A percentile compares a stretch with the other conserved stretches of the same genome.
These are phyloP conservation scores for Rhinolophus sinicus DNA, from an alignment of 2,113 vertebrate genomes.

Conservation along the genomic window DNA sequence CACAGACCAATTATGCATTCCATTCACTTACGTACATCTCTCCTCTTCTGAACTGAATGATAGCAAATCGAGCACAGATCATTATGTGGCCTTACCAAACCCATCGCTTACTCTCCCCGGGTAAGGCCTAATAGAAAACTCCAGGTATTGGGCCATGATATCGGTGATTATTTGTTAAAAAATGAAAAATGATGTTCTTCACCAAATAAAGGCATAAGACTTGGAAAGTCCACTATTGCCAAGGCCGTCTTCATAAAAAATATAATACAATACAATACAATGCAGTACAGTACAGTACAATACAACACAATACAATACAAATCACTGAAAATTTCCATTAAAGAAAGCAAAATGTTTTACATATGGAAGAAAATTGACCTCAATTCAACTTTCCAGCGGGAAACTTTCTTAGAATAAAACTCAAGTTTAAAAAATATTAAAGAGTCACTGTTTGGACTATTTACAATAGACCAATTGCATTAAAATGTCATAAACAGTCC, in stretches of 20 bases:
- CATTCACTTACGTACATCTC: neutral
- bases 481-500: neutral
- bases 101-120: rapidly evolving
- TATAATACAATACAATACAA: too few species aligned
- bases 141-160: neutral
- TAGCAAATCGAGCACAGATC: neutral
- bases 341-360: neutral
- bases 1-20: neutral
- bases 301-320: neutral
- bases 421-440: neutral
- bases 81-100: rapidly evolving
- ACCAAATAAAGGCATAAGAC: neutral
- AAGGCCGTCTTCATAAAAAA: neutral
- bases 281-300: too few species aligned
- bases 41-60: neutral
- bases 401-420: neutral
- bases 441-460: neutral
- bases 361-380: neutral
- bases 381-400: neutral
- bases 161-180: neutral
- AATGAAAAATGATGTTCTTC: neutral
- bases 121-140: neutral
- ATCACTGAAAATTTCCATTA: neutral
- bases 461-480: neutral
- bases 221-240: neutral